These are phyloP conservation scores for Lomographa bimaculata DNA, from an alignment of 2,888 invertebrate species.

Conservation along the genomic window DNA sequence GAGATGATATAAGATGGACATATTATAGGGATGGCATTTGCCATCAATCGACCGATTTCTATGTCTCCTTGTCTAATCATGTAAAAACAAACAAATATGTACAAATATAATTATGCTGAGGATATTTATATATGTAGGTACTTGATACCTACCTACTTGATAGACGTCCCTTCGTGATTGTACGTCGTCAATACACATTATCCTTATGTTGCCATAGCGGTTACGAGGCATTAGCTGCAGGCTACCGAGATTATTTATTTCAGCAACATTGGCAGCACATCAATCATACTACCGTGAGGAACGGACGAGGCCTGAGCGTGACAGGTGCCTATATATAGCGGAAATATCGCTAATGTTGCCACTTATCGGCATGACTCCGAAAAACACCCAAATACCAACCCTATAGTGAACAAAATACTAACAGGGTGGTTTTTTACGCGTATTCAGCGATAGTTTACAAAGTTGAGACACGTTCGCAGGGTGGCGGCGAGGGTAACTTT, in stretches of 20 bases:
- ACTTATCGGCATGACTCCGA: slow-evolving; percentile 34
- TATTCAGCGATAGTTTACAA: slow-evolving; percentile 20
- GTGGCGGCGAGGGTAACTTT: slow-evolving; percentile 6
- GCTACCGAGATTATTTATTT: slow-evolving; percentile 12
- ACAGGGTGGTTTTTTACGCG: slow-evolving; percentile 12
- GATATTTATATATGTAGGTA: too few species aligned
- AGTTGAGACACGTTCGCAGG: slow-evolving; percentile 16
- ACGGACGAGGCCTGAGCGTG: slow-evolving; percentile 24
- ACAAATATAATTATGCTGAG: too few species aligned
- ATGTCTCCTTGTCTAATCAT: too few species aligned
- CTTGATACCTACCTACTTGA: too few species aligned
- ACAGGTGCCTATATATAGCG: slow-evolving; percentile 31
- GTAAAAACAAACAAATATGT: too few species aligned
- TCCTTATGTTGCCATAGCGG: too few species aligned
- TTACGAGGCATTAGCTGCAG: too few species aligned
- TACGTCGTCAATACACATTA: too few species aligned
- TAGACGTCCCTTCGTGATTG: too few species aligned
- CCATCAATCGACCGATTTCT: too few species aligned
- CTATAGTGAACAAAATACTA: slow-evolving; percentile 13
- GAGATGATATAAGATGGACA: too few species aligned
- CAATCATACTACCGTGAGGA: slow-evolving; percentile 36
- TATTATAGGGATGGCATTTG: too few species aligned
- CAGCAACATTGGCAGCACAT: slow-evolving; percentile 18
- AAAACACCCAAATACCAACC: slow-evolving; percentile 25
- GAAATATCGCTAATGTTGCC: slow-evolving; percentile 39